Percentiles rank a stretch among this genome's conserved stretches.
Evolutionary conservation across 1,140 invertebrate species (phyloP).

Genomic region (Elymnias hypermnestra): DNA sequence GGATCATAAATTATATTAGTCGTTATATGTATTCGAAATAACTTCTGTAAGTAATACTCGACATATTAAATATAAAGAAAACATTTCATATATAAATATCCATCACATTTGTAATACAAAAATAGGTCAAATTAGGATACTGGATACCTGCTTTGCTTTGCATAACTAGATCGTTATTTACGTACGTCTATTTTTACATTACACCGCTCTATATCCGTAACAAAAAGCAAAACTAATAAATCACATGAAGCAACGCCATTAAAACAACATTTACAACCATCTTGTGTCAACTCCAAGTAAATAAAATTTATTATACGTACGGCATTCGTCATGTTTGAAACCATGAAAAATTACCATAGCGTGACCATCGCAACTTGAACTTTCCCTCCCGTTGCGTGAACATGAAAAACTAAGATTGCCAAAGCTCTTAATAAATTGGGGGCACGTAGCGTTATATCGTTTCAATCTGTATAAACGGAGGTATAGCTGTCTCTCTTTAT

Average conservation of each 20-base stretch:
- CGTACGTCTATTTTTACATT: constrained; percentile 5
- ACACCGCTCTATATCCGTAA: constrained; percentile 1
- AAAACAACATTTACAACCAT: constrained; percentile 47
- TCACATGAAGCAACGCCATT: constrained; percentile 39
- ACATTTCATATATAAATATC: too few species aligned
- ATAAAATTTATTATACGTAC: constrained; percentile 48
- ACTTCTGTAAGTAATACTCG: too few species aligned
- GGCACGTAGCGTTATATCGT: constrained; percentile 24
- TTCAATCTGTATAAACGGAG: constrained; percentile 27
- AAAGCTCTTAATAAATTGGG: constrained; percentile 29
- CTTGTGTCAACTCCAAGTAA: constrained; percentile 43
- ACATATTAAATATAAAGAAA: too few species aligned
- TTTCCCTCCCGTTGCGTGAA: constrained; percentile 9
- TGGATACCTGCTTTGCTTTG: too few species aligned
- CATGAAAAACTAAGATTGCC: constrained; percentile 15
- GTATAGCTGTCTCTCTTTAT: constrained; percentile 28
- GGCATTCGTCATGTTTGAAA: constrained; percentile 41
- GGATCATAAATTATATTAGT: too few species aligned
- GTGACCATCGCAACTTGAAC: constrained; percentile 25
- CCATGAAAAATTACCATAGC: constrained; percentile 42
- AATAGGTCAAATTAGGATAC: too few species aligned
- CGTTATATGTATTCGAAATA: too few species aligned
- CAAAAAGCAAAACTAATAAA: constrained; percentile 29
- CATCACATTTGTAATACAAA: too few species aligned
- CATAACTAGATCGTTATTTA: neutral